These are phyloP conservation scores for Antrozous pallidus DNA, from an alignment of 2,797 vertebrate species.

Conservation along the genomic window DNA sequence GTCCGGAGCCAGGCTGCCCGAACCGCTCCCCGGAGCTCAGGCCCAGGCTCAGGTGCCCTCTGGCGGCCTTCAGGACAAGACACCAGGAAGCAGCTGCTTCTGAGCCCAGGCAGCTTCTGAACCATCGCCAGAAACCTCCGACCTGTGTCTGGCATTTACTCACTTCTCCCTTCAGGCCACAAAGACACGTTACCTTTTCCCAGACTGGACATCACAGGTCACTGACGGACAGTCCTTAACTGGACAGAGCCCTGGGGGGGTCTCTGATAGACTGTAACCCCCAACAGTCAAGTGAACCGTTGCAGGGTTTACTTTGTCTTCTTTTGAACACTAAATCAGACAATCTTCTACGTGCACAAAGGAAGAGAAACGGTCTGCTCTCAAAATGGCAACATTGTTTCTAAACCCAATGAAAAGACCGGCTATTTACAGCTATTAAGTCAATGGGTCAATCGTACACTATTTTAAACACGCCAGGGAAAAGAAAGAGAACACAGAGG, in stretches of 20 bases:
- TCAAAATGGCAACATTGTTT: neutral
- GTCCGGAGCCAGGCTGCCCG: too few species aligned
- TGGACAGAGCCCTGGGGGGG: neutral
- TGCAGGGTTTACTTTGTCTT: neutral
- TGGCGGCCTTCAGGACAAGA: slow-evolving; percentile 76
- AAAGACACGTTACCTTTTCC: too few species aligned
- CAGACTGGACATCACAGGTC: neutral
- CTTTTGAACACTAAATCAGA: neutral
- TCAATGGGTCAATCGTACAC: too few species aligned
- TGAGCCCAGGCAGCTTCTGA: neutral
- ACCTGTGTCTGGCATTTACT: neutral
- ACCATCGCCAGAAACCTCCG: neutral
- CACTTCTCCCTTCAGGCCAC: neutral
- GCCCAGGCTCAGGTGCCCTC: slow-evolving; percentile 78
- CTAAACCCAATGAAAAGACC: neutral
- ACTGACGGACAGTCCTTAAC: neutral
- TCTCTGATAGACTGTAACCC: neutral
- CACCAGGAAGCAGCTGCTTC: neutral
- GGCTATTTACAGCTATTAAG: neutral
- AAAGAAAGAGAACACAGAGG: slow-evolving; percentile 24
- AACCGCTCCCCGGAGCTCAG: too few species aligned
- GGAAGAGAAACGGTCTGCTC: neutral
- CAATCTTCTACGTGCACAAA: neutral
- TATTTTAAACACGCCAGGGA: neutral
- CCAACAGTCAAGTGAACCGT: neutral